These are phyloP conservation scores for Philopedon plagiatum DNA, from an alignment of 2,888 invertebrate species.

Conservation along the genomic window DNA sequence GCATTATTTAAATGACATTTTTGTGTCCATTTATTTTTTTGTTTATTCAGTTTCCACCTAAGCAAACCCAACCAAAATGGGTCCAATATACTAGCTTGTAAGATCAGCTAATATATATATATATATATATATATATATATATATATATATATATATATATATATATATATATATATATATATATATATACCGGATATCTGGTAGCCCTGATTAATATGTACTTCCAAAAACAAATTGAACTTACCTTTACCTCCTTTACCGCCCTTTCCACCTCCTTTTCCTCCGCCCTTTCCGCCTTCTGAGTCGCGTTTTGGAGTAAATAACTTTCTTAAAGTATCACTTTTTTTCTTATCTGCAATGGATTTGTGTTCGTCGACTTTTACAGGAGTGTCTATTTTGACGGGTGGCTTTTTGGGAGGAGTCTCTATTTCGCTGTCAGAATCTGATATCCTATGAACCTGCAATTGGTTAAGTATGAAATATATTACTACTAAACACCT, in stretches of 20 bases:
- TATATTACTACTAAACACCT: too few species aligned
- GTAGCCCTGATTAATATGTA: too few species aligned
- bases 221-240: background rate
- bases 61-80: too few species aligned
- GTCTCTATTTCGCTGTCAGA: slow-evolving; percentile 57
- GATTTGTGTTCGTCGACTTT: slow-evolving; percentile 70
- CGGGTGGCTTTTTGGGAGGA: slow-evolving; percentile 47
- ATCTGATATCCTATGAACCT: slow-evolving; percentile 54
- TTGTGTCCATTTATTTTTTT: too few species aligned
- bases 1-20: too few species aligned
- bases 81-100: too few species aligned
- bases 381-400: slow-evolving; percentile 58
- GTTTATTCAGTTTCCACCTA: too few species aligned
- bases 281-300: slow-evolving; percentile 78
- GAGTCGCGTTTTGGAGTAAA: slow-evolving; percentile 74
- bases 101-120: too few species aligned
- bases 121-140: too few species aligned
- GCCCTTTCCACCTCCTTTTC: slow-evolving; percentile 79
- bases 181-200: too few species aligned
- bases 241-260: slow-evolving; percentile 70
- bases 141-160: too few species aligned
- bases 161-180: too few species aligned
- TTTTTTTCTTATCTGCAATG: slow-evolving; percentile 80
- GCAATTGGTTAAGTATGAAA: background rate
- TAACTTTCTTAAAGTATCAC: slow-evolving; percentile 76